Base-by-base conservation (phyloP, 2,113 vertebrate genomes). In the Rhizomys pruinosus region DNA sequence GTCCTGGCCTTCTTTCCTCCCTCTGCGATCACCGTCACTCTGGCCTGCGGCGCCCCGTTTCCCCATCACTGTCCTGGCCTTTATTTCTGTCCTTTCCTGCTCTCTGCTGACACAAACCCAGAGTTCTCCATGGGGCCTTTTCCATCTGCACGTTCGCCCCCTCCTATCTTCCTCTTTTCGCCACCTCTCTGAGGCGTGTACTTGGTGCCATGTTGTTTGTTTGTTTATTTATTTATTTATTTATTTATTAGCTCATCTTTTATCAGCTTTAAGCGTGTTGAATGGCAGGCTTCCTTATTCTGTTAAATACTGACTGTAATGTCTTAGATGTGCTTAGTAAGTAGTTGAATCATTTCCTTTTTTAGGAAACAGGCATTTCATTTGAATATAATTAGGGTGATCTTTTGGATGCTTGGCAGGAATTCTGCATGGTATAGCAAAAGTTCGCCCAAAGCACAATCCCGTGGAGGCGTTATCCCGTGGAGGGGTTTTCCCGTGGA, bases 381-480 rank as follows among this genome's bases (percentile, higher is more conserved):
- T 66, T 73, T 87, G 79, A 13, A 42, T 68, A 69, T 42, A 80
- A 37, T 81, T 91, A 59, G 71, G 55, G 37, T 81, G 81, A 63
- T 78, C 37, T 44, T 25, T 93, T 94, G 61, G 52, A 57, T 92
- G 7, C 74, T 76, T 91, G 74, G 17, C 37, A 72, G 22, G 25
- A 27, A 80, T 78, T 84, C 8, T 63, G 2, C 19, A 37, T 90
- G 66, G 69, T 63, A 42, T 8, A 57, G 68, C 79, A 16, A 63
- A 79, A 9, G 59, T 90, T 81, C 73, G 79, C 29, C 89, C 61
- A 94, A 81, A 94, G 81, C n/a, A 32, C 37, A 39, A 77, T 92
- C n/a, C n/a, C n/a, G n/a, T n/a, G n/a, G n/a, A n/a, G n/a, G n/a
- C n/a, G n/a, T n/a, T n/a, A n/a, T n/a, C n/a, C n/a, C n/a, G n/a